Conservation (phyloP, 1,140 invertebrate genomes). For the Temnothorax curvispinosus region DNA sequence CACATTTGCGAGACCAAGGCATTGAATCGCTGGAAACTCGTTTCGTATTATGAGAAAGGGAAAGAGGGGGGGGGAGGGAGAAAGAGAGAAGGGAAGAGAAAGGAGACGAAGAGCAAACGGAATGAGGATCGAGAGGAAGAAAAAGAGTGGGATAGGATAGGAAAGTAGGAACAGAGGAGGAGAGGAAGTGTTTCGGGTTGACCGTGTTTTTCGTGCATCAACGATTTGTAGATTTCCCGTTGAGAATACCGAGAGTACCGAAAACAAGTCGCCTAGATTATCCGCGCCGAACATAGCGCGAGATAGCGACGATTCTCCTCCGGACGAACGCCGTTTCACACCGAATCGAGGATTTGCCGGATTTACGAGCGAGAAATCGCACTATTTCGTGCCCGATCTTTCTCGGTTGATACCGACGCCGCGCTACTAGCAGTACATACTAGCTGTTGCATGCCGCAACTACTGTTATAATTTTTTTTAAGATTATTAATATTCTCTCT, state of each 20-base stretch:
- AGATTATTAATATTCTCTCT: neutral
- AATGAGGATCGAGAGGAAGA: neutral
- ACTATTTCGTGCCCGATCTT: neutral
- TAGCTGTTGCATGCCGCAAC: neutral
- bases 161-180: neutral
- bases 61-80: slow-evolving; percentile 13
- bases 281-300: neutral
- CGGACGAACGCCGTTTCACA: neutral
- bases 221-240: neutral
- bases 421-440: no score
- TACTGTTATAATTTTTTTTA: neutral
- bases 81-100: neutral
- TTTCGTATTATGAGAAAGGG: slow-evolving; percentile 53
- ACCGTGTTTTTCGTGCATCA: slow-evolving; percentile 35
- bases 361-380: neutral
- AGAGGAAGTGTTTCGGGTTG: neutral
- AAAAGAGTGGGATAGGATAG: neutral
- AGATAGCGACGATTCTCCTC: neutral
- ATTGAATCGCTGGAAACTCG: slow-evolving; percentile 74
- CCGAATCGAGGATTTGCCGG: neutral
- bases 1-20: slow-evolving; percentile 75
- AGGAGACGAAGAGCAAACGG: neutral
- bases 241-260: neutral
- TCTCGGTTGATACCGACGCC: neutral
- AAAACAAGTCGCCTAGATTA: neutral